phyloP scores from a whole-genome alignment of 2,797 vertebrate genomes.

The Poeciliopsis turneri region DNA sequence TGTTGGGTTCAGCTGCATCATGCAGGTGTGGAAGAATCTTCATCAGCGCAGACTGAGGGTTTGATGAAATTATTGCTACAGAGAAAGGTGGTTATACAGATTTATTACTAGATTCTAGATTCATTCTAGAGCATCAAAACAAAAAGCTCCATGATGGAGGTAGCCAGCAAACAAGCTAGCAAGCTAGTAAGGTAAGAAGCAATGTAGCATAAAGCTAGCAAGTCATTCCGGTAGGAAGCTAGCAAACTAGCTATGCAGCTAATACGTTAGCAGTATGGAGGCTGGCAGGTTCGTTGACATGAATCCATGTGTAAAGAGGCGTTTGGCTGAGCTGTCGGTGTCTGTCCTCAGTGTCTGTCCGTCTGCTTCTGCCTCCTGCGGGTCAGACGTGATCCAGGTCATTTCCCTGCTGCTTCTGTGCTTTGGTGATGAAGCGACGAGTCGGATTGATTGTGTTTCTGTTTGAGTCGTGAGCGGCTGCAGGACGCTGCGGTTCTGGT shows the following conservation, averaged over 20 bases:
- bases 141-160: not conserved
- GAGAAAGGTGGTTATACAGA: no score
- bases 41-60: not conserved
- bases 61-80: not conserved
- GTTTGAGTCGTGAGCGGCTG: not conserved
- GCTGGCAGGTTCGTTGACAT: no score
- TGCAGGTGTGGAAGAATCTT: not conserved
- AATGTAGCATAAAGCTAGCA: no score
- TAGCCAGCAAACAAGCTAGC: no score
- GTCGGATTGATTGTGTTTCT: not conserved
- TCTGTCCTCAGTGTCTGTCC: no score
- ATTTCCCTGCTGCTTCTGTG: constrained; percentile 5
- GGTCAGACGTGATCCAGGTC: no score
- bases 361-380: not conserved
- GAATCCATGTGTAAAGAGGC: not conserved
- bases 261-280: no score
- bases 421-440: not conserved
- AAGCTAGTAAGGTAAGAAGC: no score
- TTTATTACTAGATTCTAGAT: no score
- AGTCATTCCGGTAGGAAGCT: no score
- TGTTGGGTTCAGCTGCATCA: not conserved
- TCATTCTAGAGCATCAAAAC: not conserved
- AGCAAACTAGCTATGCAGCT: no score
- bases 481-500: not conserved
- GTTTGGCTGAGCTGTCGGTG: no score